phyloP scores from a whole-genome alignment of 2,113 vertebrate genomes.

The Egretta garzetta region DNA sequence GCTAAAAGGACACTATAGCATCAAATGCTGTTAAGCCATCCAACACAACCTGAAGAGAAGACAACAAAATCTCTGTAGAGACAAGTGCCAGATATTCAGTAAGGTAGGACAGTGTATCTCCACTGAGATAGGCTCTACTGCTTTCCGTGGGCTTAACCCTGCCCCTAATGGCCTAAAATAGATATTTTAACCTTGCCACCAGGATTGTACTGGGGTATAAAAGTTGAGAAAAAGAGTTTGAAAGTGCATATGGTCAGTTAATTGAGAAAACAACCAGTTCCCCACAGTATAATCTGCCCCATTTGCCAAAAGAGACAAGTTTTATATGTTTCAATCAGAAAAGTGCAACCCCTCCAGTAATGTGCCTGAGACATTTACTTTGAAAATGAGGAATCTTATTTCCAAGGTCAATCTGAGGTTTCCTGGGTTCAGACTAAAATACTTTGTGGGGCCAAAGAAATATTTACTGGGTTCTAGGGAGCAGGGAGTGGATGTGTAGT shows the following conservation, averaged over 20 bases:
- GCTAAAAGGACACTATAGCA: neutral
- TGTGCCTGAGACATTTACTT: conserved; percentile 31
- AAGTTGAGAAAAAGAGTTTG: neutral
- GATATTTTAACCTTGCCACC: conserved; percentile 27
- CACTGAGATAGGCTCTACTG: neutral
- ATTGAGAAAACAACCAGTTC: conserved; percentile 25
- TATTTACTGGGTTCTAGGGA: conserved; percentile 61
- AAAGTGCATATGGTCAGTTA: neutral
- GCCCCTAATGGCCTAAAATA: neutral
- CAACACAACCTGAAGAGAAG: neutral
- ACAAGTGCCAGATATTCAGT: neutral
- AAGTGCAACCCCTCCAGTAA: conserved; percentile 28
- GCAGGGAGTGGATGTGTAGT: conserved; percentile 43
- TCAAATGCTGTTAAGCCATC: neutral
- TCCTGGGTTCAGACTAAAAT: conserved; percentile 54
- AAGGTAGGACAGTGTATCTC: neutral
- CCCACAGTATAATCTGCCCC: neutral
- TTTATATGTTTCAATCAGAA: conserved; percentile 24
- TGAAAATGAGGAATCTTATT: conserved; percentile 54
- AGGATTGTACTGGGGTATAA: neutral
- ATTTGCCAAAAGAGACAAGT: conserved; percentile 32
- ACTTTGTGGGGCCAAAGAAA: conserved; percentile 40
- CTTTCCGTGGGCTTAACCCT: neutral
- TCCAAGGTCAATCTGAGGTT: conserved; percentile 60
- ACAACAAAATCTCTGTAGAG: neutral